Conservation (phyloP, 2,888 invertebrate species). For the Geophilus truncorum region DNA sequence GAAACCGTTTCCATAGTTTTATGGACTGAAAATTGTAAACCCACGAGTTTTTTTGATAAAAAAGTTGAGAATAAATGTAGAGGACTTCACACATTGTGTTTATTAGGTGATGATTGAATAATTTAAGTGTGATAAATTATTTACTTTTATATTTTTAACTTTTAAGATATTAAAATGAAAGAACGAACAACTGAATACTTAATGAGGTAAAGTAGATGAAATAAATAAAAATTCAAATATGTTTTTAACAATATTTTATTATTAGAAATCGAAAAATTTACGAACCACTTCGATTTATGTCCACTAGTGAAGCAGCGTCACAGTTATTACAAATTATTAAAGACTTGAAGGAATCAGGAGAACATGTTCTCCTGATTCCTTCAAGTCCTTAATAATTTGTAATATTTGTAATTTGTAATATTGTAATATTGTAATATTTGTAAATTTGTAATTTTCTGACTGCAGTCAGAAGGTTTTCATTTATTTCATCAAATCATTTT, state of each 20-base stretch:
- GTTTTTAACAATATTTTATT: neutral
- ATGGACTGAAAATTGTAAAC: constrained; percentile 92
- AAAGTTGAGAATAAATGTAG: constrained; percentile 74
- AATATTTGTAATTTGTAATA: neutral
- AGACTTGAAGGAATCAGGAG: neutral
- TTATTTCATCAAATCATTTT: too few species aligned
- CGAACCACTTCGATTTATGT: constrained; percentile 93
- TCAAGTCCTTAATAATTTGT: neutral
- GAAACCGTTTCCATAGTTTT: constrained; percentile 97
- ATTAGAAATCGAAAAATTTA: constrained; percentile 72
- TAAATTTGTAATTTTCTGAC: too few species aligned
- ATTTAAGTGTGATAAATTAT: neutral
- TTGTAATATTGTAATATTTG: too few species aligned
- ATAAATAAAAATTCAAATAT: neutral
- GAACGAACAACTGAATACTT: constrained; percentile 93
- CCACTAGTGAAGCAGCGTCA: constrained; percentile 73
- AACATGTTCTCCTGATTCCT: neutral
- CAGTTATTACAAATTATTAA: constrained; percentile 69
- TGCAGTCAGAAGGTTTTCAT: too few species aligned
- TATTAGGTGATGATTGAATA: constrained; percentile 61
- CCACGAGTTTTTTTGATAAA: constrained; percentile 93
- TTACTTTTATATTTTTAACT: neutral
- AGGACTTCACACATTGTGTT: constrained; percentile 90
- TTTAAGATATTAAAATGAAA: constrained; percentile 92
- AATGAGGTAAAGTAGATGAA: constrained; percentile 54